phyloP scores from a whole-genome alignment of 2,113 vertebrate genomes.

The Leucopternis melanops region DNA sequence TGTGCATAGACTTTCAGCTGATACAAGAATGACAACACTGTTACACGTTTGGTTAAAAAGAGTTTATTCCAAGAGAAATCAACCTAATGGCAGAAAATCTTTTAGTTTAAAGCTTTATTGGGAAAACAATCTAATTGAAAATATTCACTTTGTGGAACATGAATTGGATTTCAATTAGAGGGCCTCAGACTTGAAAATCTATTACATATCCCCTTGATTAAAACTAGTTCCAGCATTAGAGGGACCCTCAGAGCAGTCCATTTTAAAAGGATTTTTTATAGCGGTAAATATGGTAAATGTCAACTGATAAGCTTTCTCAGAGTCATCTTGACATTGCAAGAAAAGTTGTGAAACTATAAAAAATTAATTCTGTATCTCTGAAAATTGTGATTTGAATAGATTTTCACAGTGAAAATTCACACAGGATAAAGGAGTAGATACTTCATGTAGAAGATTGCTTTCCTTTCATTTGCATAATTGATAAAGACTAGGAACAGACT shows the following conservation, averaged over 20 bases:
- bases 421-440: neutral
- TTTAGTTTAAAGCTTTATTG: neutral
- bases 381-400: neutral
- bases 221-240: neutral
- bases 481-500: neutral
- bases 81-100: neutral
- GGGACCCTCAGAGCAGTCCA: neutral
- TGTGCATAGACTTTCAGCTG: neutral
- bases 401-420: neutral
- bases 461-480: neutral
- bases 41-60: neutral
- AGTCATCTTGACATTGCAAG: neutral
- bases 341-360: neutral
- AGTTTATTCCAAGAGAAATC: constrained; percentile 22
- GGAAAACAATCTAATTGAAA: neutral
- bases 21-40: neutral
- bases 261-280: neutral
- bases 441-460: neutral
- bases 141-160: neutral
- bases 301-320: neutral
- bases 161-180: neutral
- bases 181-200: neutral
- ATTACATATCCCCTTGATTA: neutral
- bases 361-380: neutral
- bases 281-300: neutral